Percentiles rank a stretch among this genome's conserved stretches.
Evolutionary conservation across 2,888 invertebrate genomes (phyloP).

Genomic region (Cantharis rufa): DNA sequence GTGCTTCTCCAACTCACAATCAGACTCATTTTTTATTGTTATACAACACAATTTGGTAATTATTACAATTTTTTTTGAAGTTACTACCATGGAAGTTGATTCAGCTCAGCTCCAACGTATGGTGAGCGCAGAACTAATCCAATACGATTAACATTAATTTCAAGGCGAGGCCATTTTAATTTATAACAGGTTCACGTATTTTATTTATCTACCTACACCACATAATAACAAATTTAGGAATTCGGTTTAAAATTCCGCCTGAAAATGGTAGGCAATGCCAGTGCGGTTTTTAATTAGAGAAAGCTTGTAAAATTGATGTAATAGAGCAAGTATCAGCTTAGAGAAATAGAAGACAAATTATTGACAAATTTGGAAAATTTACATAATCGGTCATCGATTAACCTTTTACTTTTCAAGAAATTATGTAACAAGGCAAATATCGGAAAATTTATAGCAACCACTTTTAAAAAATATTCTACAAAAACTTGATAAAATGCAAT

Average conservation of each 20-base stretch:
- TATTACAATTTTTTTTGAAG: background rate
- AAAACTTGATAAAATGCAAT: background rate
- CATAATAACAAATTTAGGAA: conserved; percentile 7
- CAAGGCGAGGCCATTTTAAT: conserved; percentile 15
- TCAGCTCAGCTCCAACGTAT: background rate
- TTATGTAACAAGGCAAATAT: background rate
- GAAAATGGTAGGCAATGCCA: background rate
- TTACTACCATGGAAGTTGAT: background rate
- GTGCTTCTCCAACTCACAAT: background rate
- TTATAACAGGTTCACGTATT: conserved; percentile 5
- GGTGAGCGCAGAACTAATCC: background rate
- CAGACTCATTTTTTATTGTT: background rate
- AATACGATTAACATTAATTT: conserved; percentile 2
- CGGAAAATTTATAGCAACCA: background rate
- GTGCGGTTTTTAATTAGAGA: conserved; percentile 5
- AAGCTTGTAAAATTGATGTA: background rate
- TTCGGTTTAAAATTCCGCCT: conserved; percentile 1
- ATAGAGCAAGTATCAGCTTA: background rate
- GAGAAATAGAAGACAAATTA: background rate
- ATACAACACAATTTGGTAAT: background rate
- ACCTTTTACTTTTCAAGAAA: background rate
- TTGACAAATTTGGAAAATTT: background rate
- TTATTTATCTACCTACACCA: conserved; percentile 12
- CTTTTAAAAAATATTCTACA: background rate
- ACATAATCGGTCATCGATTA: background rate